These are phyloP conservation scores for Danionella dracula DNA, from an alignment of 2,797 vertebrate species.

Conservation along the genomic window DNA sequence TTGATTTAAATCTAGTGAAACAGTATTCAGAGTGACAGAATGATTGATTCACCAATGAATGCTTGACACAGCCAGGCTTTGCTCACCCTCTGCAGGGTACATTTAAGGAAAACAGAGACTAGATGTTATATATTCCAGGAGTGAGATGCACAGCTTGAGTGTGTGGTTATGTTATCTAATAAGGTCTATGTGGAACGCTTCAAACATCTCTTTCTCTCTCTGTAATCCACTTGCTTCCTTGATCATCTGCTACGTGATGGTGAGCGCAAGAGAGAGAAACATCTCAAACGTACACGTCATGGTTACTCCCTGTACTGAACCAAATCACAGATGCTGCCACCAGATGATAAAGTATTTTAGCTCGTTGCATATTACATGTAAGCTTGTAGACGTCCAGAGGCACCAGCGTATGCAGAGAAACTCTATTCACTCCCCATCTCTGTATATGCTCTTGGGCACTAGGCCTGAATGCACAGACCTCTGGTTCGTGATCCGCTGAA, in stretches of 20 bases:
- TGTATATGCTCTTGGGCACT: constrained; percentile 36
- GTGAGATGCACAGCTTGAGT: constrained; percentile 38
- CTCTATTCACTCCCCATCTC: constrained; percentile 41
- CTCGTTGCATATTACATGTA: background rate
- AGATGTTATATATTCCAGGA: constrained; percentile 12
- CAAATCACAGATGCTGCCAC: background rate
- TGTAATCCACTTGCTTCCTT: constrained; percentile 23
- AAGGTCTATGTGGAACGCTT: constrained; percentile 43
- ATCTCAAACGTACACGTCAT: background rate
- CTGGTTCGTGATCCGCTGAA: constrained; percentile 49
- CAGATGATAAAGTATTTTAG: constrained; percentile 52
- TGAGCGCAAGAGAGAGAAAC: constrained; percentile 22
- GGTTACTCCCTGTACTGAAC: background rate
- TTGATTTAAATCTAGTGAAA: background rate
- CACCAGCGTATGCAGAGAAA: constrained; percentile 27
- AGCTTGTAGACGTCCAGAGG: background rate
- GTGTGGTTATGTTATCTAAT: constrained; percentile 49
- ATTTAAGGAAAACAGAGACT: background rate
- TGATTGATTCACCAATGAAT: background rate
- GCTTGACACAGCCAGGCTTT: background rate
- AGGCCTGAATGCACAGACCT: constrained; percentile 37
- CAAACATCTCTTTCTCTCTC: constrained; percentile 40
- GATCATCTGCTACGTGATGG: constrained; percentile 36
- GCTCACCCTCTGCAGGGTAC: background rate
- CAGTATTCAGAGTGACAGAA: background rate